phyloP scores from a whole-genome alignment of 1,140 invertebrate species.

The Macrocentrus cingulum region DNA sequence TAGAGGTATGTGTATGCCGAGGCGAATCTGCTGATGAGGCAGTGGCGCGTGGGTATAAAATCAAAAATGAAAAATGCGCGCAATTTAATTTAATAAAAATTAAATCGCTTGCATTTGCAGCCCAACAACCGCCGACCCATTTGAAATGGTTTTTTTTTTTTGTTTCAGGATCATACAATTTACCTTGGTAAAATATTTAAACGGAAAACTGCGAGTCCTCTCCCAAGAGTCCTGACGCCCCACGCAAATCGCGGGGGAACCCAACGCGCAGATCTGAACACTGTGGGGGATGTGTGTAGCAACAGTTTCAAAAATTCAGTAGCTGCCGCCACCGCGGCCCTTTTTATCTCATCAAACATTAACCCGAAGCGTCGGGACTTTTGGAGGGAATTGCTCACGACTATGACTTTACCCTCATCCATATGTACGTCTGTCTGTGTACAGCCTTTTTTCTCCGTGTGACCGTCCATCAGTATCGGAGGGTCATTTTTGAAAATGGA shows the following conservation, averaged over 20 bases:
- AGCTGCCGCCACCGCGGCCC: conserved; percentile 39
- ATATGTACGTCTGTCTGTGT: not conserved
- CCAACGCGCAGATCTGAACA: conserved; percentile 29
- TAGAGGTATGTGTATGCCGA: not conserved
- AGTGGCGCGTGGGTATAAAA: not conserved
- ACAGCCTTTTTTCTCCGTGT: too few species aligned
- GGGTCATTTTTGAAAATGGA: too few species aligned
- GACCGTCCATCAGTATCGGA: too few species aligned
- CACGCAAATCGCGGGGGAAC: conserved; percentile 36
- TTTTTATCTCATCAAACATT: conserved; percentile 56
- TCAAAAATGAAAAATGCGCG: conserved; percentile 12
- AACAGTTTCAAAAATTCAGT: conserved; percentile 46
- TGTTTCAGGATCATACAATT: conserved; percentile 50
- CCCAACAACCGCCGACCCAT: too few species aligned
- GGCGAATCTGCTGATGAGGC: not conserved
- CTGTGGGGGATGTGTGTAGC: conserved; percentile 23
- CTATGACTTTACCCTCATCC: conserved; percentile 7
- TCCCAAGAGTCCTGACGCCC: conserved; percentile 51
- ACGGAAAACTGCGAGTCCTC: conserved; percentile 41
- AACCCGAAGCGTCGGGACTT: conserved; percentile 29
- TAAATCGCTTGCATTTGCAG: not conserved
- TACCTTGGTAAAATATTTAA: conserved; percentile 53
- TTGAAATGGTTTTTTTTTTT: too few species aligned
- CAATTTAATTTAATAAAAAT: not conserved
- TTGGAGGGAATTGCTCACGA: conserved; percentile 1